Base-by-base conservation (phyloP, 30 jellyfish, hydroid and myxozoan genomes). In the Turritopsis rubra region DNA sequence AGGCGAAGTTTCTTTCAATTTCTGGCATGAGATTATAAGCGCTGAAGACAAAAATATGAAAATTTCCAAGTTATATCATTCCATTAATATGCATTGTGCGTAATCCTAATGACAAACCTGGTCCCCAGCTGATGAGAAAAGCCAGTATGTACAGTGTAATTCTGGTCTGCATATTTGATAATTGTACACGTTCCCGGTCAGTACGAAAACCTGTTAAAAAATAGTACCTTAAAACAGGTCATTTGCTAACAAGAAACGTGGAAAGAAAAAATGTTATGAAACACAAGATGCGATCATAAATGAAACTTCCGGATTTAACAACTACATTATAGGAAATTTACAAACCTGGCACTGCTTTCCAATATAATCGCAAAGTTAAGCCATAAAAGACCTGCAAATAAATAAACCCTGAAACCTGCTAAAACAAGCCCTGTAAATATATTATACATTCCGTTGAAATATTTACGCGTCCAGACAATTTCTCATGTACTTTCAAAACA, bases 41-140 rank as follows among this genome's bases (percentile, higher is more conserved):
- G 60, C 60, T 41, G 60, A 41, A 41, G n/a, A n/a, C n/a, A n/a
- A 41, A 41, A 41, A 41, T 5, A 13, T 41, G 13, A 41, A 41
- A 41, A 13, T 41, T 41, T 3, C 13, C n/a, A n/a, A n/a, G n/a
- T n/a, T n/a, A n/a, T n/a, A n/a, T n/a, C n/a, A n/a, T n/a, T n/a
- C n/a, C n/a, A n/a, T n/a, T n/a, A n/a, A n/a, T n/a, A n/a, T n/a
- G n/a, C n/a, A 41, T 41, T 41, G 5, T 13, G 13, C 60, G 60
- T 3, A 13, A 41, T 41, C 13, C 60, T 41, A 41, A 41, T 41
- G 60, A 5, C 60, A 5, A 41, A 91, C 97, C 97, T 81, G 97
- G 97, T 18, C 90, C 81, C 97, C 97, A 91, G 87, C 97, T 86
- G 28, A 86, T 77, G 28, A 87, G 30, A 85, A 91, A 91, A 25